Percentiles rank a stretch among this genome's conserved stretches.
Conservation (phyloP, 2,113 vertebrate species). For the Lophochroa leadbeateri region DNA sequence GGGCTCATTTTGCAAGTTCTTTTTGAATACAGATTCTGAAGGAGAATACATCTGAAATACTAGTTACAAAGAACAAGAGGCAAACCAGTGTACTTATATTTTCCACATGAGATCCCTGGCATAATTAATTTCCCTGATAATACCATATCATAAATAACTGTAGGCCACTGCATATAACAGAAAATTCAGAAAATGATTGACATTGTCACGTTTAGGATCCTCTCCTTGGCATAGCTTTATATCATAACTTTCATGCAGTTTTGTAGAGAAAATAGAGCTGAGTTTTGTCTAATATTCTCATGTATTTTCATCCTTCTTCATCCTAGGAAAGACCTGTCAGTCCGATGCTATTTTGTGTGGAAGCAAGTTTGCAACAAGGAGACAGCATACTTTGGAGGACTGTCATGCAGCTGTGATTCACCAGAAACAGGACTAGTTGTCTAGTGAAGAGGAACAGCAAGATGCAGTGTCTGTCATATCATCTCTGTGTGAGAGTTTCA, state of each 20-base stretch:
- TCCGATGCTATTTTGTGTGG: background rate
- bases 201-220: fast-evolving
- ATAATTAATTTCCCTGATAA: background rate
- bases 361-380: background rate
- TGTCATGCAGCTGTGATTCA: background rate
- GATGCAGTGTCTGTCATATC: background rate
- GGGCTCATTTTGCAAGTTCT: background rate
- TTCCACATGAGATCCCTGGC: background rate
- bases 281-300: background rate
- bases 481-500: background rate
- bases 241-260: background rate
- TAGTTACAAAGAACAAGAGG: background rate
- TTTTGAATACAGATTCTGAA: background rate
- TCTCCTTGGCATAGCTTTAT: background rate
- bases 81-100: background rate
- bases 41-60: background rate
- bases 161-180: background rate
- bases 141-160: background rate
- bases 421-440: background rate
- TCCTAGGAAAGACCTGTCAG: background rate
- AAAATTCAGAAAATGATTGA: background rate
- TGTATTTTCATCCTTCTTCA: background rate
- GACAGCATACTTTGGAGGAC: background rate
- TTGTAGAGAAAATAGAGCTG: background rate
- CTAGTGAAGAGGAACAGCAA: background rate